Conservation (phyloP, 1,140 invertebrate genomes). For the Drosophila azteca region DNA sequence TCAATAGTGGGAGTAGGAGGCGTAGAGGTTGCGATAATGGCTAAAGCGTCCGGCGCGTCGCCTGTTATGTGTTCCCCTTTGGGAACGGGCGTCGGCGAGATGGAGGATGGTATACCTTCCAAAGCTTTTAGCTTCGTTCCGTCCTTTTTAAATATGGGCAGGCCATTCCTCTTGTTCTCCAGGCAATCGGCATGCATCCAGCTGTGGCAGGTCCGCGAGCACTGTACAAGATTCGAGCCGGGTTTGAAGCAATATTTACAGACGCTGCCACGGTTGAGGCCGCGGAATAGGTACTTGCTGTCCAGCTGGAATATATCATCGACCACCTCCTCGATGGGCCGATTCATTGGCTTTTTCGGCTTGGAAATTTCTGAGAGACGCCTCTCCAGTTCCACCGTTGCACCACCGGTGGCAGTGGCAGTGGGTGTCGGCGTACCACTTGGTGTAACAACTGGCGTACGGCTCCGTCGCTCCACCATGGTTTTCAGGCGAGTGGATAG, state of each 20-base stretch:
- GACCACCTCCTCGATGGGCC: conserved; percentile 77
- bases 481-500: conserved; percentile 67
- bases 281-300: conserved; percentile 85
- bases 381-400: conserved; percentile 2
- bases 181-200: conserved; percentile 84
- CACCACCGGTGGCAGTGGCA: not conserved
- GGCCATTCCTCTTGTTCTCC: conserved; percentile 16
- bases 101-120: not conserved
- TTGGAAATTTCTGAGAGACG: conserved; percentile 28
- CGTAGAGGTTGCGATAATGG: not conserved
- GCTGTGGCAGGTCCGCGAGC: conserved; percentile 84
- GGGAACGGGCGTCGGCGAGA: conserved; percentile 24
- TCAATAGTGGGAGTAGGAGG: not conserved
- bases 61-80: conserved; percentile 44
- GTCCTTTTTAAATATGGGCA: conserved; percentile 5
- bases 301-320: conserved; percentile 75
- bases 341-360: conserved; percentile 48
- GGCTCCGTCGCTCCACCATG: conserved; percentile 45
- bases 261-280: conserved; percentile 85
- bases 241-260: conserved; percentile 87
- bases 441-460: conserved; percentile 46
- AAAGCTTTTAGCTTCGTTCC: not conserved
- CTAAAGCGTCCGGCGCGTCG: conserved; percentile 4
- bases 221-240: conserved; percentile 85
- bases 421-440: conserved; percentile 8